A percentile compares a stretch with the other conserved stretches of the same genome.
These are phyloP conservation scores for Neodiprion pinetum DNA, from an alignment of 1,140 invertebrate species.

Conservation along the genomic window DNA sequence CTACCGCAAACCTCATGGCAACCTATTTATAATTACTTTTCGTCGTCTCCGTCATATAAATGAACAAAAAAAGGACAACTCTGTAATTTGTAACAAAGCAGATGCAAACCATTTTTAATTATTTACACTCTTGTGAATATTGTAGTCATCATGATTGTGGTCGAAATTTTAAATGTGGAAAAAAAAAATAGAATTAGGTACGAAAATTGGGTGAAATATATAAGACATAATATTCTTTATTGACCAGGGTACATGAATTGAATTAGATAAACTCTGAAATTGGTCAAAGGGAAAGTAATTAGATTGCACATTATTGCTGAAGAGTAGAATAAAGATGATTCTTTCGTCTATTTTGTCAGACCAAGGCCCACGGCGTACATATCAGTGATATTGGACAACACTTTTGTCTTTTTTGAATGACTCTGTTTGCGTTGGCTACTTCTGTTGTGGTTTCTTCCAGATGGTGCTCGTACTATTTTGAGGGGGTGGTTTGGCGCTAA, in stretches of 20 bases:
- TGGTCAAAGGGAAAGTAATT: background rate
- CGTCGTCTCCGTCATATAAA: background rate
- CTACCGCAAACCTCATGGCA: background rate
- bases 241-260: background rate
- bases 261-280: background rate
- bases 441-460: constrained; percentile 19
- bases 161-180: no score
- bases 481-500: constrained; percentile 11
- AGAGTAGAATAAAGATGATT: background rate
- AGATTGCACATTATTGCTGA: background rate
- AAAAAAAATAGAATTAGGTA: no score
- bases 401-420: constrained; percentile 37
- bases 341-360: constrained; percentile 31
- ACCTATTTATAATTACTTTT: constrained; percentile 11
- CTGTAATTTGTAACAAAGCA: background rate
- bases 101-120: no score
- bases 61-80: background rate
- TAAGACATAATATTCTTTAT: background rate
- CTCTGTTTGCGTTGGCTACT: constrained; percentile 29
- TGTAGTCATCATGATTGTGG: no score
- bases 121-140: no score
- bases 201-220: no score
- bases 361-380: constrained; percentile 52
- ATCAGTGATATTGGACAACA: constrained; percentile 39
- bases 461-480: constrained; percentile 13